Percentiles rank a stretch among this genome's conserved stretches.
These are phyloP conservation scores for Leptonema lineaticorne DNA, from an alignment of 1,140 invertebrate species.

Conservation along the genomic window DNA sequence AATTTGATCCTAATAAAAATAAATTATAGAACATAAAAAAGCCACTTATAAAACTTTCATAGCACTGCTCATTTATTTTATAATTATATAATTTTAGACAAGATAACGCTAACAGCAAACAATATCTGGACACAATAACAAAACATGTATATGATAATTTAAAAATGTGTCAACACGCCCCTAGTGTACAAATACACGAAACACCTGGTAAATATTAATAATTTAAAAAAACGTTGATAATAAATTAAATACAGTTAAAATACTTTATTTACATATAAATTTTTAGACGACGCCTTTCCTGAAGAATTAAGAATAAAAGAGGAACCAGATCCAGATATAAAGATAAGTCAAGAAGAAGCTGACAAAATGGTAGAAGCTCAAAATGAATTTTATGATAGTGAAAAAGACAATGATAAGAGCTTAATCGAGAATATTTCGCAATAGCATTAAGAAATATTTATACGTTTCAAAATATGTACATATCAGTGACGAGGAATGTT, in stretches of 20 bases:
- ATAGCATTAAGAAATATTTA: background rate
- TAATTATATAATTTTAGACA: conserved; percentile 48
- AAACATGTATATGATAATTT: conserved; percentile 84
- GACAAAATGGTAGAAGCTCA: conserved; percentile 84
- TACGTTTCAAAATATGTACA: background rate
- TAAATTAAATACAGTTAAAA: background rate
- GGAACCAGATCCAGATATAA: conserved; percentile 79
- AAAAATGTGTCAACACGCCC: conserved; percentile 86
- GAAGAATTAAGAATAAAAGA: conserved; percentile 70
- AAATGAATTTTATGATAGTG: conserved; percentile 93
- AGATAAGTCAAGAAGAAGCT: conserved; percentile 76
- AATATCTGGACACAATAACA: conserved; percentile 86
- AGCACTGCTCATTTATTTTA: background rate
- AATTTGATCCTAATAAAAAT: background rate
- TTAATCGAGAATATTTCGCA: conserved; percentile 45
- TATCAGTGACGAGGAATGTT: background rate
- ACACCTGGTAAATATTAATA: conserved; percentile 67
- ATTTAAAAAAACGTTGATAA: background rate
- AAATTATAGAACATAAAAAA: too few relatives aligned
- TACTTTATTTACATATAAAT: conserved; percentile 5
- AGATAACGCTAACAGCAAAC: conserved; percentile 91
- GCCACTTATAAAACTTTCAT: too few relatives aligned
- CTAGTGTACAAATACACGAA: conserved; percentile 91
- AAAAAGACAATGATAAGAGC: conserved; percentile 74
- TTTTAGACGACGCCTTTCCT: conserved; percentile 61